Percentiles rank a stretch among this genome's conserved stretches.
phyloP scores from a whole-genome alignment of 2,797 vertebrate genomes.

The Lepus townsendii region DNA sequence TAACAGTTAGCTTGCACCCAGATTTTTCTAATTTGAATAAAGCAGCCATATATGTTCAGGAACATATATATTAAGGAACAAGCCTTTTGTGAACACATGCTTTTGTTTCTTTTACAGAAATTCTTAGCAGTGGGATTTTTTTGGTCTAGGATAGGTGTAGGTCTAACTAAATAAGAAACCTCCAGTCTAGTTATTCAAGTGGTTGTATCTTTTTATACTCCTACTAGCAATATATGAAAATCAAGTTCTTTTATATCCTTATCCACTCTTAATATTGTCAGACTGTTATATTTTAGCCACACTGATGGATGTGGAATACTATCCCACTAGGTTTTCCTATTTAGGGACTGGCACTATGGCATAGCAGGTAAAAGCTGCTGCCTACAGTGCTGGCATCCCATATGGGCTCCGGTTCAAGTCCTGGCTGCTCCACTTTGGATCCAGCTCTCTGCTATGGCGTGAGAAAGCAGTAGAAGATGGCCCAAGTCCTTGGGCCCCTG shows the following conservation, averaged over 20 bases:
- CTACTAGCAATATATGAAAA: not conserved
- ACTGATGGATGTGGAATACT: not conserved
- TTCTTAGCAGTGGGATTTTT: not conserved
- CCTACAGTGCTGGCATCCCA: too few relatives aligned
- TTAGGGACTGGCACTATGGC: too few relatives aligned
- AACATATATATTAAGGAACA: not conserved
- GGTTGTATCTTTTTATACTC: not conserved
- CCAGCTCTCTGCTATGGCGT: too few relatives aligned
- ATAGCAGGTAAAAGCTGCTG: too few relatives aligned
- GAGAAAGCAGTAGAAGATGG: too few relatives aligned
- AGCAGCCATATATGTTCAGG: not conserved
- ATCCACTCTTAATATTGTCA: not conserved
- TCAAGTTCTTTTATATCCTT: not conserved
- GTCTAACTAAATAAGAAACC: not conserved
- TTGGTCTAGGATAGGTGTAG: not conserved
- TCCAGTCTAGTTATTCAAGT: not conserved
- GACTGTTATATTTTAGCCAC: not conserved
- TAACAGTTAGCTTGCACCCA: not conserved
- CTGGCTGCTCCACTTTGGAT: too few relatives aligned
- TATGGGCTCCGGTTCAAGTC: too few relatives aligned
- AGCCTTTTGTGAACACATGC: not conserved
- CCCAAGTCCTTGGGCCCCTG: too few relatives aligned
- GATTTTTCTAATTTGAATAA: not conserved
- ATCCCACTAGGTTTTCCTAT: not conserved
- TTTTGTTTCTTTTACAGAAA: conserved; percentile 40